These are phyloP conservation scores for Phyllotreta cruciferae DNA, from an alignment of 2,888 invertebrate species.

Conservation along the genomic window DNA sequence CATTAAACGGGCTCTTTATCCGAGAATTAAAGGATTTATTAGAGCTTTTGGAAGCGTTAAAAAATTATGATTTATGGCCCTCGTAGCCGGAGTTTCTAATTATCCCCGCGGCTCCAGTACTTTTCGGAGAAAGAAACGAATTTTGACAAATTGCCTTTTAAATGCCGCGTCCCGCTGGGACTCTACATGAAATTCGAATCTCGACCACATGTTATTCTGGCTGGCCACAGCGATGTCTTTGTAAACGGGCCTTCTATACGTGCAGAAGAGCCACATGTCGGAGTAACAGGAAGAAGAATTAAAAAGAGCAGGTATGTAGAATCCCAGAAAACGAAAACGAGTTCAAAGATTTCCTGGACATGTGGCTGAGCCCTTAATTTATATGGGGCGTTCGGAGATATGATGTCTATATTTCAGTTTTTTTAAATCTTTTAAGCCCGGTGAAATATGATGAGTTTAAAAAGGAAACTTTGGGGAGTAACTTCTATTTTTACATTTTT, in stretches of 20 bases:
- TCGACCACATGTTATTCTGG: constrained; percentile 21
- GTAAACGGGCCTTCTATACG: background rate
- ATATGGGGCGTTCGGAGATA: background rate
- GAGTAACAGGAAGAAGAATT: constrained; percentile 23
- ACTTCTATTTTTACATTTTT: too few species aligned
- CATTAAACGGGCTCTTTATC: too few species aligned
- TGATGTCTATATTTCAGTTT: too few species aligned
- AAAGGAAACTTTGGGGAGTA: too few species aligned
- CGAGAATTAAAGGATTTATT: too few species aligned
- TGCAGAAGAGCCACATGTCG: constrained; percentile 20
- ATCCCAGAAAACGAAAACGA: constrained; percentile 14
- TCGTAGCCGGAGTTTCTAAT: too few species aligned
- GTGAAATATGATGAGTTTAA: too few species aligned
- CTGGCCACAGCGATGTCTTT: constrained; percentile 12
- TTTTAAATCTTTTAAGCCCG: too few species aligned
- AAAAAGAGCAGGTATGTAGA: constrained; percentile 14
- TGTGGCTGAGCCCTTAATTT: constrained; percentile 13
- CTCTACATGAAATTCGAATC: constrained; percentile 8
- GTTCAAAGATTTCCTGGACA: constrained; percentile 16
- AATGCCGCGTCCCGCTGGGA: constrained; percentile 16
- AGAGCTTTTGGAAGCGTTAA: too few species aligned
- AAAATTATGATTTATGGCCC: too few species aligned
- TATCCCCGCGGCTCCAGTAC: too few species aligned
- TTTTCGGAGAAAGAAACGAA: constrained; percentile 5
- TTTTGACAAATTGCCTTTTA: constrained; percentile 14